phyloP scores from a whole-genome alignment of 2,797 vertebrate genomes.

The Coccyzus lansbergi region DNA sequence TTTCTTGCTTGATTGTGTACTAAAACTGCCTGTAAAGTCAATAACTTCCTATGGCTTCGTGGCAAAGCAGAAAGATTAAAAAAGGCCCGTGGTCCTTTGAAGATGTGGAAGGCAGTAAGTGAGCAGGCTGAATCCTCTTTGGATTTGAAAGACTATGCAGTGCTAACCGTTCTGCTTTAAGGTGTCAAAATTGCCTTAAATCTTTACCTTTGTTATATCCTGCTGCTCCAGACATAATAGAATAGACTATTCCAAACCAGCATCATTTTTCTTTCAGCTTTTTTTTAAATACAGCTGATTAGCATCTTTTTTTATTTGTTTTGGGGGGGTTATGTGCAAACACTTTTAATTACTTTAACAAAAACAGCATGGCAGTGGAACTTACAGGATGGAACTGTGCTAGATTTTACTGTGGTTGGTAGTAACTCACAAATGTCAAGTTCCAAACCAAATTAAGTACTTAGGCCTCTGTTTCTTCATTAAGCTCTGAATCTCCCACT shows the following conservation, averaged over 20 bases:
- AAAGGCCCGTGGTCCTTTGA: conserved; percentile 77
- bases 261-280: conserved; percentile 48
- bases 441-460: background rate
- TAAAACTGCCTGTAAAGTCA: conserved; percentile 74
- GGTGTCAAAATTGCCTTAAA: conserved; percentile 80
- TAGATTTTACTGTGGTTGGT: background rate
- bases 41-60: conserved; percentile 76
- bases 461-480: background rate
- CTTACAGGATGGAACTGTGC: accelerated
- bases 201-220: conserved; percentile 75
- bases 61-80: conserved; percentile 75
- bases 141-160: conserved; percentile 73
- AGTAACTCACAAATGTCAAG: background rate
- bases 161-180: conserved; percentile 69
- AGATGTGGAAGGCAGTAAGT: conserved; percentile 78
- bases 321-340: conserved; percentile 25
- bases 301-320: conserved; percentile 4
- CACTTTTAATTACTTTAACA: conserved; percentile 38
- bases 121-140: conserved; percentile 78
- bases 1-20: conserved; percentile 71
- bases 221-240: conserved; percentile 61
- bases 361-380: background rate
- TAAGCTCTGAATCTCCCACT: background rate
- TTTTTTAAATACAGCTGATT: conserved; percentile 55
- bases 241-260: conserved; percentile 53